Conservation (phyloP, 1,140 invertebrate genomes). For the Planococcus citri region DNA sequence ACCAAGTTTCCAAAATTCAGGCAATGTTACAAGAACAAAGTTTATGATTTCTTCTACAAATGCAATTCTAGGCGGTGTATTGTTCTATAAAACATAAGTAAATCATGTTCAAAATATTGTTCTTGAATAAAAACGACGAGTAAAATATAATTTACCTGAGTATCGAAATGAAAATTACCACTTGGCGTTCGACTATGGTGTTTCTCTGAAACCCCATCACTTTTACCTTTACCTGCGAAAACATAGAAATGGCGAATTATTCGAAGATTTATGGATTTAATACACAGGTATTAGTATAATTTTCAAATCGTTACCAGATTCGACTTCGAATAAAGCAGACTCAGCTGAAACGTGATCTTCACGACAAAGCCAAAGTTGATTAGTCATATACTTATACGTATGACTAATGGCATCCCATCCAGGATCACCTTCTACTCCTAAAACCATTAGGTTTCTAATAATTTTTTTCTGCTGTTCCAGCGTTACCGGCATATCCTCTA, state of each 20-base stretch:
- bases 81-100: constrained; percentile 20
- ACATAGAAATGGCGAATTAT: neutral
- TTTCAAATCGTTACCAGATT: neutral
- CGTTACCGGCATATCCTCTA: constrained; percentile 75
- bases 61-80: constrained; percentile 38
- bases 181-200: constrained; percentile 25
- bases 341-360: constrained; percentile 39
- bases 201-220: constrained; percentile 25
- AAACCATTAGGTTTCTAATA: constrained; percentile 50
- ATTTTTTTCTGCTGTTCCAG: constrained; percentile 89
- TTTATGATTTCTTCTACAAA: constrained; percentile 63
- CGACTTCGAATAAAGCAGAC: constrained; percentile 32
- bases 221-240: constrained; percentile 21
- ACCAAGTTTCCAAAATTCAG: constrained; percentile 78
- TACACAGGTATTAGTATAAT: no score
- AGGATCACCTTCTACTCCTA: constrained; percentile 63
- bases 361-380: constrained; percentile 47
- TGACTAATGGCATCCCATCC: constrained; percentile 85
- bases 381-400: constrained; percentile 59
- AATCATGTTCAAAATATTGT: neutral
- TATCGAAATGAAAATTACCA: constrained; percentile 24
- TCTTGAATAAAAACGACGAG: no score
- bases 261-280: no score
- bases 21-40: constrained; percentile 53
- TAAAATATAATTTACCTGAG: neutral